phyloP scores from a whole-genome alignment of 2,888 invertebrate species.

The Andrena chrysosceles region DNA sequence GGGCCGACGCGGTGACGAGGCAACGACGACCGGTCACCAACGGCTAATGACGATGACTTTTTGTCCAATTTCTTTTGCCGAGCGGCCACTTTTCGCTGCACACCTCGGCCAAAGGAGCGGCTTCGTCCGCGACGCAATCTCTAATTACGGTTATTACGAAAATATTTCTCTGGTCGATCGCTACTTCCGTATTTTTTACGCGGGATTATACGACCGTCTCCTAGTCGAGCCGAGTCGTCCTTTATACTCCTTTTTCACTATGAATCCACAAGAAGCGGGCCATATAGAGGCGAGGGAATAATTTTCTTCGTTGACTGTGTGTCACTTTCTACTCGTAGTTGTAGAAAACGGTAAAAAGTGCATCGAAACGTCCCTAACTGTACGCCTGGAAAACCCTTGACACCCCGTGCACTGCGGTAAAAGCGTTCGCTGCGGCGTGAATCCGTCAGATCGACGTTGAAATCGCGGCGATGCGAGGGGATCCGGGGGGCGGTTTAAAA shows the following conservation, averaged over 20 bases:
- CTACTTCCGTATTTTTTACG: conserved; percentile 38
- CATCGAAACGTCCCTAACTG: neutral
- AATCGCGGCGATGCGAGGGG: conserved; percentile 30
- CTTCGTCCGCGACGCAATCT: conserved; percentile 40
- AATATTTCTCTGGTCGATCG: conserved; percentile 47
- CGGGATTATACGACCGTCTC: conserved; percentile 14
- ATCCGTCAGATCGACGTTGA: conserved; percentile 26
- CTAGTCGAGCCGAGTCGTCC: neutral
- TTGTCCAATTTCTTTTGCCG: conserved; percentile 51
- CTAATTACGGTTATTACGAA: conserved; percentile 64
- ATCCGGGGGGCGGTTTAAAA: conserved; percentile 11
- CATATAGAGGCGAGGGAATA: neutral
- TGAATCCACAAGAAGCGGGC: neutral
- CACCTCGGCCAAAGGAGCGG: conserved; percentile 2
- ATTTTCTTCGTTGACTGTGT: neutral
- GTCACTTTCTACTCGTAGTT: neutral
- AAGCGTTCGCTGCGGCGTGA: conserved; percentile 7
- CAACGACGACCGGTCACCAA: conserved; percentile 72
- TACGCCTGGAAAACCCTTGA: neutral
- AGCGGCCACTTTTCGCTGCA: conserved; percentile 34
- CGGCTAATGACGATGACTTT: conserved; percentile 78
- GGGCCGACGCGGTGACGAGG: conserved; percentile 57
- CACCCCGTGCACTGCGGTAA: conserved; percentile 28
- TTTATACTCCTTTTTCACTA: conserved; percentile 16
- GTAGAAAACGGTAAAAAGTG: neutral